Evolutionary conservation across 1,140 invertebrate species (phyloP), one percentile per base, ranked within the genome.

Genomic region (Venturia canescens): DNA sequence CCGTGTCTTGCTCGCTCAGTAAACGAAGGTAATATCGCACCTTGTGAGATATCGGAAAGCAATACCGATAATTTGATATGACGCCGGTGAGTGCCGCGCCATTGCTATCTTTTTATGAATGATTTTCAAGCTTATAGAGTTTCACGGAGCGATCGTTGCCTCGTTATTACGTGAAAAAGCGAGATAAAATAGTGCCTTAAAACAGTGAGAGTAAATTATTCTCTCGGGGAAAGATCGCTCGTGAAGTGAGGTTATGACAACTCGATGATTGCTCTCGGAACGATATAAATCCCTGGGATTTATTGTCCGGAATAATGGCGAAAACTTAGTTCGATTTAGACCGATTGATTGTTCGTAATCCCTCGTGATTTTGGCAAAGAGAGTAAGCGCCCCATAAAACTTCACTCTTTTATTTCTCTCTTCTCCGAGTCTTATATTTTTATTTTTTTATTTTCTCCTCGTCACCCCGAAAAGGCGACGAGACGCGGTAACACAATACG

Each of bases 401-500:
- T 83, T 31, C 11, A n/a, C 29, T 69, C 66, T 69, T 69, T 31
- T 69, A 69, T 69, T 31, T 31, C 16, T 15, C 3, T 69, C 21
- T 63, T 88, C 80, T 80, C 83, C 38, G 57, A 38, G 44, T 79
- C 76, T 84, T 80, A 85, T 84, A 71, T 31, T 76, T 69, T 34
- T 53, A 31, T 79, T 21, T 83, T 83, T 81, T 44, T 77, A 23
- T 66, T 77, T 60, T 60, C 21, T 26, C 4, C 13, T 53, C 26
- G 34, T n/a, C 38, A 18, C 21, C 83, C 84, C 83, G 83, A 26
- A 84, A 84, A 88, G 86, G 86, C 88, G 86, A 72, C 82, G 86
- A 87, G 77, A 67, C 86, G 81, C 81, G 83, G 88, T 88, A 88
- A 88, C 79, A 88, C 85, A 89, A 89, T 89, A 86, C 84, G 69